phyloP scores from a whole-genome alignment of 1,140 invertebrate genomes.

The Ceratina calcarata region DNA sequence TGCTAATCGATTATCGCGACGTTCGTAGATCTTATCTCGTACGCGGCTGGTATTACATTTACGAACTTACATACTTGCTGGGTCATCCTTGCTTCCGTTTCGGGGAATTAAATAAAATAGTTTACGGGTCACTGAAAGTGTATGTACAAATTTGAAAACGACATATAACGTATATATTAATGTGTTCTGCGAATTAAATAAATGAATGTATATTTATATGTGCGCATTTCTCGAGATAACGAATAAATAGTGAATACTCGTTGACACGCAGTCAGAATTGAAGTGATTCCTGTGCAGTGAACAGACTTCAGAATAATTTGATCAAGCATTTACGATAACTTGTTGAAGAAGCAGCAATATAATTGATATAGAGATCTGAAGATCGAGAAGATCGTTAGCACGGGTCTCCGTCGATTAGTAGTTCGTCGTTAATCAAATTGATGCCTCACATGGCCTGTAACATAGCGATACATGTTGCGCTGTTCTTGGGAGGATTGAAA shows the following conservation, averaged over 20 bases:
- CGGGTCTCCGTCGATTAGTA: neutral
- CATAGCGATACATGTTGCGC: neutral
- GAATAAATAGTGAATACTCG: neutral
- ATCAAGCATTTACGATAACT: conserved; percentile 9
- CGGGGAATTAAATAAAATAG: neutral
- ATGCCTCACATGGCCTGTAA: conserved; percentile 3
- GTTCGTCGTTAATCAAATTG: neutral
- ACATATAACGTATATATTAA: neutral
- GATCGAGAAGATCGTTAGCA: neutral
- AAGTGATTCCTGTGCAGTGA: conserved; percentile 33
- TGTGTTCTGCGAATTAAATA: neutral
- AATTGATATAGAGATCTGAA: neutral
- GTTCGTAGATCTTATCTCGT: conserved; percentile 26
- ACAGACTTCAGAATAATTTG: neutral
- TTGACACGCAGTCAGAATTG: neutral
- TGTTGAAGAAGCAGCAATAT: conserved; percentile 10
- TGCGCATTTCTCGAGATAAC: neutral
- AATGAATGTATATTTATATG: conserved; percentile 1
- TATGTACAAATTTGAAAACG: neutral
- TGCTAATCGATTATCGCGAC: conserved; percentile 37
- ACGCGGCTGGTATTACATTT: neutral
- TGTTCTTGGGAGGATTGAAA: neutral
- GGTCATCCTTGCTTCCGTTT: neutral
- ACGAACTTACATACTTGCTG: conserved; percentile 12
- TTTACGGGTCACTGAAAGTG: neutral